Base-by-base conservation (phyloP, 1,140 invertebrate genomes). In the Telenomus remus region DNA sequence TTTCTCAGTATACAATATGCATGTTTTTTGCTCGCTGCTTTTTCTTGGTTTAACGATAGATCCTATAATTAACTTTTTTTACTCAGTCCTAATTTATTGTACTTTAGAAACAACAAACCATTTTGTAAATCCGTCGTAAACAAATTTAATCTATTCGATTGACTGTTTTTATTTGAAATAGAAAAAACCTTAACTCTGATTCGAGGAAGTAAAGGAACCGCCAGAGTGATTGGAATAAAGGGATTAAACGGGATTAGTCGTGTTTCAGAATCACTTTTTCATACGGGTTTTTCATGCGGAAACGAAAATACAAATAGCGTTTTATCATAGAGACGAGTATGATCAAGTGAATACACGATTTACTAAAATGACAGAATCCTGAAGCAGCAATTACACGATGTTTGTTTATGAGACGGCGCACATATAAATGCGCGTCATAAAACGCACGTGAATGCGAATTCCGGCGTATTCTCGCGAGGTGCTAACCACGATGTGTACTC, bases 351-450 rank as follows among this genome's bases (percentile, higher is more conserved):
- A 57, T 59, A 47, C n/a, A n/a, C 8, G 53, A 60, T 60, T 54
- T 54, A 72, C 54, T 65, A 44, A 65, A 27, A 59, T 65, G 16
- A 27, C 42, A 13, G 55, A 49, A 49, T 14, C 55, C 34, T 35
- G 42, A 55, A 39, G 50, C 50, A 59, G 39, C 49, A 46, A 53
- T 65, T 65, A 53, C 14, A 27, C 50, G 42, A 33, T 55, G 42
- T 61, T 73, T 65, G 59, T 9, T 73, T 44, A 43, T 50, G n/a
- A 15, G 5, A n/a, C 10, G 42, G 12, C 11, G n/a, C 39, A 27
- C 68, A 68, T 68, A 74, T 74, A 68, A 74, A 56, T 56, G 46
- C 55, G 42, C 46, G 46, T 54, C 49, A 49, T 65, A 65, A 72
- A 74, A 46, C 39, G 63, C 33, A 15, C 39, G 47, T 39, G 61